A percentile compares a stretch with the other conserved stretches of the same genome.
Evolutionary conservation across 1,140 invertebrate species (phyloP).

Genomic region (Tachypleus tridentatus): DNA sequence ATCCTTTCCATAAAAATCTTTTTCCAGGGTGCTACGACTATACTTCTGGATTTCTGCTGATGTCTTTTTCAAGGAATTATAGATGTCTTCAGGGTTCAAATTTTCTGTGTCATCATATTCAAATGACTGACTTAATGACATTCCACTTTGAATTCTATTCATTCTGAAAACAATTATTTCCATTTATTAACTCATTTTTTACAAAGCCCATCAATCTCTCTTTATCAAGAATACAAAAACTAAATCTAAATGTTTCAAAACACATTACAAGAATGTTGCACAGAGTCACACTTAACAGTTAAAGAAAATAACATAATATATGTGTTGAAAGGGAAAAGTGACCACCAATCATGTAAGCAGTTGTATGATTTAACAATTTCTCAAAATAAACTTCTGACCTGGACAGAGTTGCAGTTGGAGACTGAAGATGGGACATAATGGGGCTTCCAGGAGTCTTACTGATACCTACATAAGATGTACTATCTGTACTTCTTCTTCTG

Average conservation of each 20-base stretch:
- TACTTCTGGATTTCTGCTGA: conserved; percentile 89
- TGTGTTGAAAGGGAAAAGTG: conserved; percentile 6
- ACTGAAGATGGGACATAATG: background rate
- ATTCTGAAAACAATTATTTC: conserved; percentile 1
- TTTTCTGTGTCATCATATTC: conserved; percentile 48
- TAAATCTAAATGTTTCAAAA: too few relatives aligned
- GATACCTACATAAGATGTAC: background rate
- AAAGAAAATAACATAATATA: conserved; percentile 32
- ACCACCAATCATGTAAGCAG: too few relatives aligned
- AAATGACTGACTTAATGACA: conserved; percentile 13
- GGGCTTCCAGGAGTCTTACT: background rate
- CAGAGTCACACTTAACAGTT: too few relatives aligned
- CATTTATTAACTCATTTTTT: background rate
- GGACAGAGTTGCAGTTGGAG: background rate
- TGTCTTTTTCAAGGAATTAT: conserved; percentile 67
- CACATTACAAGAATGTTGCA: too few relatives aligned
- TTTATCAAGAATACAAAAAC: background rate
- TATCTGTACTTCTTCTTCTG: conserved; percentile 1
- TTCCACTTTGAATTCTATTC: conserved; percentile 17
- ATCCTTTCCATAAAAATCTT: conserved; percentile 6
- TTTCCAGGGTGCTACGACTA: conserved; percentile 39
- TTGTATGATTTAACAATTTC: too few relatives aligned
- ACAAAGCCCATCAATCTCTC: background rate
- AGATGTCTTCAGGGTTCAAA: conserved; percentile 70
- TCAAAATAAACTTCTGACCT: too few relatives aligned